Evolutionary conservation across 2,888 invertebrate species (phyloP), one percentile per base, ranked within the genome.

Genomic region (Halocaridina rubra): DNA sequence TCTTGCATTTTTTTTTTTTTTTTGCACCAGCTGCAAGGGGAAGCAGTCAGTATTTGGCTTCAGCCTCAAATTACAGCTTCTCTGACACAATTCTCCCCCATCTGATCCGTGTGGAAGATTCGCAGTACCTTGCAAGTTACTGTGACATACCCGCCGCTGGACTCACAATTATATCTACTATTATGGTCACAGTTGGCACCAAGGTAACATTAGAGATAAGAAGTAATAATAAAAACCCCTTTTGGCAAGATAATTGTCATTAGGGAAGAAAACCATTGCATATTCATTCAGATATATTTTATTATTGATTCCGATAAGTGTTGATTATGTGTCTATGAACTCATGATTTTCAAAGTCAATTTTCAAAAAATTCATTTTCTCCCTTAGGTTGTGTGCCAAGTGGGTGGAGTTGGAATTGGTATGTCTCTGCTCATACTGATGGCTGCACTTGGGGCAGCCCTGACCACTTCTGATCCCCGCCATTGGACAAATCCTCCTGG

Each of bases 381-480:
- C 32, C 64, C 67, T 16, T 67, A 85, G 85, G 24, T 80, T 22
- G 85, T 80, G 39, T 80, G 80, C 32, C 80, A 80, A n/a, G 71
- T 72, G 22, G 80, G 80, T 10, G 69, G 74, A 3, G 80, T 76
- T 16, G 80, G 85, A 27, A 80, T 85, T 33, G 85, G 76, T 33
- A 75, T 78, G 7, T 84, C 84, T 0, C 53, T 84, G 13, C 39
- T 77, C 13, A 71, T 80, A 19, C 61, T 85, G 69, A 74, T 59
- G 24, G 80, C 85, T 10, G 80, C 67, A 8, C 22, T 39, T 30
- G 67, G 59, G 39, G 76, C 85, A 22, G 71, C 85, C 61, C 57
- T 80, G 59, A 27, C 80, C 27, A 69, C 57, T 13, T 76, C 80
- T 0, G 80, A 85, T 46, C 64, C 53, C 8, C 32, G 67, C 3